Base-by-base conservation (phyloP, 37 sponge, comb jelly and placozoan species). In the Ianthella basta region DNA sequence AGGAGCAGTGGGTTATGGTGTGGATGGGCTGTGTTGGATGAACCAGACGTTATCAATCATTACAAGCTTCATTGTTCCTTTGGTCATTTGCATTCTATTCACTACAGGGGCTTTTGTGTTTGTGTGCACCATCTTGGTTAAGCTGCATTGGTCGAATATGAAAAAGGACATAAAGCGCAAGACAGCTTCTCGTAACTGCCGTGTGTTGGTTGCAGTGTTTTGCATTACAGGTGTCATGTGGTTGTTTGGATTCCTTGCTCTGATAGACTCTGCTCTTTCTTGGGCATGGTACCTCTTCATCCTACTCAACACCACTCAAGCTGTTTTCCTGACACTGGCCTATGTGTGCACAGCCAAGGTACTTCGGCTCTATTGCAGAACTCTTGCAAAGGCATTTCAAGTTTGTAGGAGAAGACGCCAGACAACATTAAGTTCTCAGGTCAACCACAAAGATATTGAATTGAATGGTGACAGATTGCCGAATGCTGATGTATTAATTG, bases 271-370 rank as follows among this genome's bases (percentile, higher is more conserved):
- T 40, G 60, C 41, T 20, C 60, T 37, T 10, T 60, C 24, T 44
- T 87, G 87, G 87, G 72, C 84, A 15, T 87, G 87, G 87, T 91
- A 91, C 61, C 55, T 66, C 24, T 91, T 91, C 72, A 83, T 91
- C 32, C 60, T 87, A 44, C 60, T 90, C 70, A 90, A 82, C 79
- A 83, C 75, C 66, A 83, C 83, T 27, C 90, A 86, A 37, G 90
- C 86, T 19, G 33, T 90, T 35, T 6, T 55, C 16, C 50, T 90
- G 0, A 66, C 56, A 12, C 18, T 90, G 5, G 68, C 82, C 18
- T 81, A 85, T 38, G 33, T 89, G 54, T 61, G 70, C 37, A 73
- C 74, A 23, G 64, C 35, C 27, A 86, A 82, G 69, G 55, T 33
- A 29, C 15, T 82, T n/a, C n/a, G n/a, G n/a, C n/a, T n/a, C n/a